Evolutionary conservation across 2,888 invertebrate genomes (phyloP), one percentile per base, ranked within the genome.

Genomic region (Stratiomys singularior): DNA sequence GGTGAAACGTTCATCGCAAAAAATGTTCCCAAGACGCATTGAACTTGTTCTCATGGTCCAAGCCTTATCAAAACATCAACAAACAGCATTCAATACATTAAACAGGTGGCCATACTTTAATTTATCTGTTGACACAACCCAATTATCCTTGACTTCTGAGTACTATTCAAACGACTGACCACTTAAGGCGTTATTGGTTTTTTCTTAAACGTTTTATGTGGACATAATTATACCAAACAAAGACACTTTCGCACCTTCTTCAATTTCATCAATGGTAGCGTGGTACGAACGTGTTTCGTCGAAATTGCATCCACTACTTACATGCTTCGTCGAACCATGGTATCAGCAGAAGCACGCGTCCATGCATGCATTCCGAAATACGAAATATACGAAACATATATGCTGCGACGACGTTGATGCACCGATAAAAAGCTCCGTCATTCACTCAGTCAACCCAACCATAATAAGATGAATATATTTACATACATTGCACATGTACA

Each of bases 211-310:
- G 9, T 69, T 69, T 46, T 46, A 69, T 25, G 69, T 47, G 21
- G 7, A 69, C 69, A 47, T 44, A 46, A 47, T 25, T 46, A 69
- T 11, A 15, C 47, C 69, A 30, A n/a, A 0, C 44, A 69, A 69
- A 69, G 69, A 25, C 46, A 11, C 23, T 69, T 69, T 69, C 69
- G 46, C 69, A 69, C 69, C 69, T 69, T 69, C 69, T 37, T 44
- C 37, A 44, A 44, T 21, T 2, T 37, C 27, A 18, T 67, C n/a
- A n/a, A n/a, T n/a, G n/a, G n/a, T n/a, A 37, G 37, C 52, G 15
- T 52, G 52, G 46, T 25, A 47, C 23, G 46, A 7, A 69, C 28
- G 21, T 44, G 30, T 27, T 69, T 46, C 69, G 46, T 69, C 25
- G n/a, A 30, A 69, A 18, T 37, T 37, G 9, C 37, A 37, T 37